Evolutionary conservation across 2,113 vertebrate genomes (phyloP).

Genomic region (Trachemys scripta): DNA sequence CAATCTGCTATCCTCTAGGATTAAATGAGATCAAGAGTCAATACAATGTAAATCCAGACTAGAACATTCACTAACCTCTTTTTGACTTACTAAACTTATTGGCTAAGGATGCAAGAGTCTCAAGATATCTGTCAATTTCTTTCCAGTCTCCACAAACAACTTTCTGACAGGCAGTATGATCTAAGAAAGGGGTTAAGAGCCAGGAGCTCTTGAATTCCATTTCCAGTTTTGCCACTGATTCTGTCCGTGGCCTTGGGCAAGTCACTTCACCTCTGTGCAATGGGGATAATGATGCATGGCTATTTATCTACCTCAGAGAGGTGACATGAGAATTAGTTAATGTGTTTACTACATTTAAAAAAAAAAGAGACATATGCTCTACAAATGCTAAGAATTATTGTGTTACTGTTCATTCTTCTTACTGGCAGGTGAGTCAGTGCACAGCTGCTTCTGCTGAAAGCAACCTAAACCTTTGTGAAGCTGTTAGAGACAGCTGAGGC

Average conservation of each 20-base stretch:
- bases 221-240: background rate
- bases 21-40: background rate
- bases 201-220: background rate
- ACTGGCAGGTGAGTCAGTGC: slow-evolving; percentile 1
- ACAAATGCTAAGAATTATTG: background rate
- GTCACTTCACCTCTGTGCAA: background rate
- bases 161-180: background rate
- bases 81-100: background rate
- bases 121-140: background rate
- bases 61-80: background rate
- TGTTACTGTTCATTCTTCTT: slow-evolving; percentile 12
- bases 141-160: background rate
- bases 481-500: background rate
- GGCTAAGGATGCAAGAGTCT: background rate
- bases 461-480: background rate
- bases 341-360: background rate
- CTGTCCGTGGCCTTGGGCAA: background rate
- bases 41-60: background rate
- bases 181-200: background rate
- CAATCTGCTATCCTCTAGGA: background rate
- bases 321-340: background rate
- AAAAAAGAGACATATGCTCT: background rate
- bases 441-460: background rate
- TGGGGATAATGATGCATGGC: background rate
- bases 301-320: background rate